phyloP scores from a whole-genome alignment of 2,113 vertebrate species.

The Nesoenas mayeri region DNA sequence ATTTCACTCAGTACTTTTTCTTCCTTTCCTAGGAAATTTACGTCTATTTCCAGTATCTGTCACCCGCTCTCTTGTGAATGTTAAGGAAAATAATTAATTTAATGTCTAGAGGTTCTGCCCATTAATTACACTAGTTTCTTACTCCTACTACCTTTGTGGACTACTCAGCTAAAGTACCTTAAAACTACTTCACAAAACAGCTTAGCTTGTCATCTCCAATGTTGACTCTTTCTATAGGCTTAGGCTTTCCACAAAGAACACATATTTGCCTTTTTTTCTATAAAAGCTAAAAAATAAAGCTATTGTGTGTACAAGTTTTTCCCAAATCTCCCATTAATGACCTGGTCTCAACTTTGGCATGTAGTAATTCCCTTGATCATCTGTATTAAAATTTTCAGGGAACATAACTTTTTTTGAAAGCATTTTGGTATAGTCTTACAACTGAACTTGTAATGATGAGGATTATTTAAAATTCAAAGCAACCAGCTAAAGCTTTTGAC shows the following conservation, averaged over 20 bases:
- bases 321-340: neutral
- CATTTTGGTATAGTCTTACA: neutral
- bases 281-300: neutral
- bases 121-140: slow-evolving; percentile 29
- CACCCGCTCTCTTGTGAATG: slow-evolving; percentile 49
- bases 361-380: neutral
- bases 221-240: neutral
- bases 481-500: neutral
- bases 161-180: slow-evolving; percentile 1
- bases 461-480: neutral
- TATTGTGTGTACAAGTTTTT: neutral
- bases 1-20: slow-evolving; percentile 57
- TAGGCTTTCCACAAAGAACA: neutral
- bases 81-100: slow-evolving; percentile 59
- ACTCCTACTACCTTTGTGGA: neutral
- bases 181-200: slow-evolving; percentile 4
- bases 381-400: neutral
- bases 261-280: neutral
- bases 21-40: slow-evolving; percentile 43
- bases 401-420: neutral
- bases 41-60: slow-evolving; percentile 60
- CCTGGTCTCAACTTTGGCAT: neutral
- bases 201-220: neutral
- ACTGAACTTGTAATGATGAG: neutral
- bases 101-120: slow-evolving; percentile 18